Evolutionary conservation across 2,113 vertebrate species (phyloP).

Genomic region (Ptyas mucosa): DNA sequence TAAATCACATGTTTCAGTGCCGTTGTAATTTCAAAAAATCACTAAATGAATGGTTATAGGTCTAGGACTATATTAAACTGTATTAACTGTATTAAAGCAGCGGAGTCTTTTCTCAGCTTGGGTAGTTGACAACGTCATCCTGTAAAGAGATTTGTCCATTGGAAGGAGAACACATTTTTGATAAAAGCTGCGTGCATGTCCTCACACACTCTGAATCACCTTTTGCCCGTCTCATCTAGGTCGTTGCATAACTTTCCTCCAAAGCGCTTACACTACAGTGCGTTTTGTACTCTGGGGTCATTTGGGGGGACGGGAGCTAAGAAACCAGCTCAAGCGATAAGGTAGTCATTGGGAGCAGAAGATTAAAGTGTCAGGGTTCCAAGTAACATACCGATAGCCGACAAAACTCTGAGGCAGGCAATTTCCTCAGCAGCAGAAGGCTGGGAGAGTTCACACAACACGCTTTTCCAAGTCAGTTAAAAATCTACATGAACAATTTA

Average conservation of each 20-base stretch:
- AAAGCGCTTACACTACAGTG: not conserved
- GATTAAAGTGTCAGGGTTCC: not conserved
- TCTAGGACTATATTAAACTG: not conserved
- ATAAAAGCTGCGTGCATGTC: not conserved
- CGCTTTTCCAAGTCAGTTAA: not conserved
- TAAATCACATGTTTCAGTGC: too few species aligned
- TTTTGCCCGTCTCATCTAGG: not conserved
- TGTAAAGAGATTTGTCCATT: not conserved
- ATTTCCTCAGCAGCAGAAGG: not conserved
- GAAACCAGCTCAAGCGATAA: not conserved
- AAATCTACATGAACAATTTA: not conserved
- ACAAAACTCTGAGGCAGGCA: too few species aligned
- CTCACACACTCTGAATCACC: not conserved
- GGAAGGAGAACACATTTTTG: not conserved
- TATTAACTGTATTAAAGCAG: not conserved
- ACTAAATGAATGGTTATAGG: not conserved
- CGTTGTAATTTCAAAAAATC: not conserved
- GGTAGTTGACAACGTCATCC: not conserved
- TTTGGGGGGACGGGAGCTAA: not conserved
- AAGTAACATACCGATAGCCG: too few species aligned
- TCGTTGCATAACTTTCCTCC: not conserved
- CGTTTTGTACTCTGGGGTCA: not conserved
- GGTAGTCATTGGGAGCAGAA: not conserved
- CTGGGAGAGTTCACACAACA: not conserved
- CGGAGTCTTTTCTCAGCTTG: not conserved